phyloP scores from a whole-genome alignment of 2,888 invertebrate genomes.

The Oligia strigilis region DNA sequence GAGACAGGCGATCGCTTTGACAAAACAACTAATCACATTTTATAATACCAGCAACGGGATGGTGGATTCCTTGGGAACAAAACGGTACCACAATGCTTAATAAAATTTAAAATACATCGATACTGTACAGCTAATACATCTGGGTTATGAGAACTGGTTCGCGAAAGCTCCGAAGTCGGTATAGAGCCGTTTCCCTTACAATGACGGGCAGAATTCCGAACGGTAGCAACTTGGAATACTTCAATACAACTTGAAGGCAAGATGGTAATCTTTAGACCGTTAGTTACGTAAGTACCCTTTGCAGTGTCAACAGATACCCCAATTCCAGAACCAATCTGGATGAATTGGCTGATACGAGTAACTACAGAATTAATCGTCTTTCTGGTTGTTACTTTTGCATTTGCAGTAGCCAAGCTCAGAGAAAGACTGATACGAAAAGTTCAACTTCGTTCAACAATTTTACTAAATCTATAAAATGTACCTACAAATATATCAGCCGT shows the following conservation, averaged over 20 bases:
- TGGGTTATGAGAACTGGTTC: constrained; percentile 63
- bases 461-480: not conserved
- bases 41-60: not conserved
- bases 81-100: constrained; percentile 1
- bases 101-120: constrained; percentile 48
- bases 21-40: constrained; percentile 4
- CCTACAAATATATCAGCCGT: not conserved
- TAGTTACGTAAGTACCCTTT: constrained; percentile 9
- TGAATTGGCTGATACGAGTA: not conserved
- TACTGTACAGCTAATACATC: constrained; percentile 52
- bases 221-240: constrained; percentile 56
- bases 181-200: constrained; percentile 57
- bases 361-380: not conserved
- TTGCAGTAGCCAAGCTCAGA: not conserved
- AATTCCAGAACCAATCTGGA: constrained; percentile 13
- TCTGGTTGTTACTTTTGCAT: not conserved
- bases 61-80: not conserved
- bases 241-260: constrained; percentile 32
- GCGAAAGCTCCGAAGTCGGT: constrained; percentile 59
- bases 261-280: constrained; percentile 40
- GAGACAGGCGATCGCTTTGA: not conserved
- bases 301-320: constrained; percentile 20
- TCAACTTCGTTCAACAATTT: too few relatives aligned
- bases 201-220: constrained; percentile 57
- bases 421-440: not conserved